phyloP scores from a whole-genome alignment of 2,797 vertebrate genomes.

The Sebastes diploproa region DNA sequence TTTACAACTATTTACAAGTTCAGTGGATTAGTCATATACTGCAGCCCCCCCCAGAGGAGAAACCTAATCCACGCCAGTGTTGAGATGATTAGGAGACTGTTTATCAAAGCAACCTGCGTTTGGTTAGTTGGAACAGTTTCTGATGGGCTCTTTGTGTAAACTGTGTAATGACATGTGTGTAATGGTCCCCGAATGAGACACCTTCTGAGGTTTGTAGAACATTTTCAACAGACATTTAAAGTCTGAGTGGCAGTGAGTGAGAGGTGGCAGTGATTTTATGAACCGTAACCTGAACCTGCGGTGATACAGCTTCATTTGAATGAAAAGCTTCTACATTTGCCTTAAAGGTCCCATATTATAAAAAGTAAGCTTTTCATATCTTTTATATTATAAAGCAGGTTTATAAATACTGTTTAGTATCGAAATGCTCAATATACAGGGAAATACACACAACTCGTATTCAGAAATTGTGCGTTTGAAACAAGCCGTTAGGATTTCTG shows the following conservation, averaged over 20 bases:
- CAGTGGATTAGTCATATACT: conserved; percentile 83
- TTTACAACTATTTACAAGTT: conserved; percentile 83
- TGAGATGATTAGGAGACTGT: conserved; percentile 78
- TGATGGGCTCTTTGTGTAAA: conserved; percentile 71
- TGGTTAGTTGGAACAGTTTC: conserved; percentile 70
- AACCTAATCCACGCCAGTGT: conserved; percentile 76
- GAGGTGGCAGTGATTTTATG: not conserved
- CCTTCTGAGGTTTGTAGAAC: conserved; percentile 55
- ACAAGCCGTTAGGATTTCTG: too few species aligned
- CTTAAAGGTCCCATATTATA: not conserved
- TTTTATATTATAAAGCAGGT: too few species aligned
- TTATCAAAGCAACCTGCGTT: conserved; percentile 72
- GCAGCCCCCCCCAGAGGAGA: conserved; percentile 78
- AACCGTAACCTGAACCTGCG: not conserved
- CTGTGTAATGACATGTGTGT: conserved; percentile 67
- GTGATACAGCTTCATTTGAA: not conserved
- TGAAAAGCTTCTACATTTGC: not conserved
- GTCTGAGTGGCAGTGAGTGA: conserved; percentile 8
- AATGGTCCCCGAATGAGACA: conserved; percentile 60
- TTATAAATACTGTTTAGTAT: too few species aligned
- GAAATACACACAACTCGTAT: too few species aligned
- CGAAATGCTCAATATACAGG: too few species aligned
- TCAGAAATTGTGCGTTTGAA: too few species aligned
- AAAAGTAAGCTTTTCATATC: too few species aligned
- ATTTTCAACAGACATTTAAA: conserved; percentile 49